Evolutionary conservation across 92 coral and sea anemone genomes (phyloP).

Genomic region (Actinernus sp.): DNA sequence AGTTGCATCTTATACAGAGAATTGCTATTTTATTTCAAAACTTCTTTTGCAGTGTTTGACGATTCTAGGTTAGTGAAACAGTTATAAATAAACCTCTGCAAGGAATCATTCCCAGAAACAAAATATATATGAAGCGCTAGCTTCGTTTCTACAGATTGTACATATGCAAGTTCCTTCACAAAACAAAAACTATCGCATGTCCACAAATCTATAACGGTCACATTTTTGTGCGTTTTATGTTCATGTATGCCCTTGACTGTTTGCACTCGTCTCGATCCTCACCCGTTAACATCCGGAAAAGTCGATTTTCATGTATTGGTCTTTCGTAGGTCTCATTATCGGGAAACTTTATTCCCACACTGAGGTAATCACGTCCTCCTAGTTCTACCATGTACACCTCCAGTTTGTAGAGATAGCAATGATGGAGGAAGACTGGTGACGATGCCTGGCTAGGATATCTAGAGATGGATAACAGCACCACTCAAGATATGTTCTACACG

Average conservation of each 20-base stretch:
- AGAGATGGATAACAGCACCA: neutral
- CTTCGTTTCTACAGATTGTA: too few relatives aligned
- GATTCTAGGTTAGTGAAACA: too few relatives aligned
- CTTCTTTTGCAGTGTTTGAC: too few relatives aligned
- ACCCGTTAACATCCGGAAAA: slow-evolving; percentile 46
- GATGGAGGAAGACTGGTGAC: neutral
- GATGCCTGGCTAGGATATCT: slow-evolving; percentile 29
- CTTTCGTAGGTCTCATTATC: slow-evolving; percentile 11
- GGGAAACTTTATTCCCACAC: slow-evolving; percentile 14
- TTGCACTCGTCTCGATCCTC: neutral
- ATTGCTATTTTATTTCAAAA: too few relatives aligned
- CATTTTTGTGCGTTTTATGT: neutral
- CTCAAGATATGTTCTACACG: too few relatives aligned
- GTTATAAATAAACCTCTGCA: too few relatives aligned
- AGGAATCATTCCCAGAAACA: neutral
- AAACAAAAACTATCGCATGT: too few relatives aligned
- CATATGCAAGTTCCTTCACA: too few relatives aligned
- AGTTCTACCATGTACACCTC: slow-evolving; percentile 10
- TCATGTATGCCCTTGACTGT: too few relatives aligned
- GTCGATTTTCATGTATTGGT: slow-evolving; percentile 11
- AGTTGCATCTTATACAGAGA: too few relatives aligned
- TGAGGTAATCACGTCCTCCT: neutral
- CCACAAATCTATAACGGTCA: neutral
- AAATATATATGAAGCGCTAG: neutral
- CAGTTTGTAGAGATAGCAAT: slow-evolving; percentile 9